A percentile compares a stretch with the other conserved stretches of the same genome.
phyloP scores from a whole-genome alignment of 2,888 invertebrate genomes.

The Muschampia plurimacula region DNA sequence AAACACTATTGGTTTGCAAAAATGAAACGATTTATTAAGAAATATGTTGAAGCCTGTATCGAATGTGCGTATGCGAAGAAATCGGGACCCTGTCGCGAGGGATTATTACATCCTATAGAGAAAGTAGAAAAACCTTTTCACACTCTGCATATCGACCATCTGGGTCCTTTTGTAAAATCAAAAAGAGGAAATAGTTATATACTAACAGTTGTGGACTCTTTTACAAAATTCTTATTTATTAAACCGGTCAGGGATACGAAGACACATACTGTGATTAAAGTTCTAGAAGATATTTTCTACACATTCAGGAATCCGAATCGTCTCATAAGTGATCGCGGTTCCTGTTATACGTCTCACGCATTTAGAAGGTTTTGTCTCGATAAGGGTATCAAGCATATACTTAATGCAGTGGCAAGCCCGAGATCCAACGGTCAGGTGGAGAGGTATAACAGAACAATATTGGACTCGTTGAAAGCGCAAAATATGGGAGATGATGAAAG shows the following conservation, averaged over 20 bases:
- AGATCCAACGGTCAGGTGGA: background rate
- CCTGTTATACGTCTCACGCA: background rate
- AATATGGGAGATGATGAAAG: background rate
- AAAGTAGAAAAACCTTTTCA: background rate
- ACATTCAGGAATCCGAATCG: background rate
- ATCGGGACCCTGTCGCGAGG: conserved; percentile 20
- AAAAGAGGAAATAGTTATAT: background rate
- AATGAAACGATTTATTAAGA: conserved; percentile 6
- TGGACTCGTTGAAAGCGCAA: background rate
- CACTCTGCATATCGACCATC: background rate
- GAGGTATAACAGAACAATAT: background rate
- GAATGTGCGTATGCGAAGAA: conserved; percentile 9
- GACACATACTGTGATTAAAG: background rate
- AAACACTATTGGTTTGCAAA: conserved; percentile 7
- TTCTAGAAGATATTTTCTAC: background rate
- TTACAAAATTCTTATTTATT: background rate
- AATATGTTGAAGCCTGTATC: conserved; percentile 3
- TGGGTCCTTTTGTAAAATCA: background rate
- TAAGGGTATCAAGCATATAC: background rate
- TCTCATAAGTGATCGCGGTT: background rate
- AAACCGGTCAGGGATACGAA: background rate
- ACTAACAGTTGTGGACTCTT: background rate
- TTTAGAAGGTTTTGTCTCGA: background rate
- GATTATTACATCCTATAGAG: conserved; percentile 44
- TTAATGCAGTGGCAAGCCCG: background rate